Evolutionary conservation across 2,797 vertebrate species (phyloP).

Genomic region (Champsocephalus esox): DNA sequence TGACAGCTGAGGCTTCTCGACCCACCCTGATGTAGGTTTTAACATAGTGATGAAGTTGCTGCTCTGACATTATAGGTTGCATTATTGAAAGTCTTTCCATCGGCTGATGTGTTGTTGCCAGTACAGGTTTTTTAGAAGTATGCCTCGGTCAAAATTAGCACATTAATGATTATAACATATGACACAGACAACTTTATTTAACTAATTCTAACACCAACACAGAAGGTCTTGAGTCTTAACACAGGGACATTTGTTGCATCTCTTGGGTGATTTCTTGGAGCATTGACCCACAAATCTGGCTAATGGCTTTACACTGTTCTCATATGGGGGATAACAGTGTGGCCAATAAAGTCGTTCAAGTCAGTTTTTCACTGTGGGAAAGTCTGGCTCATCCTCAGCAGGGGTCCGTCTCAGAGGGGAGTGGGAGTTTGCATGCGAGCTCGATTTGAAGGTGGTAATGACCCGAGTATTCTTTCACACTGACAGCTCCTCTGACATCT

Average conservation of each 20-base stretch:
- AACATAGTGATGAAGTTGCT: conserved; percentile 55
- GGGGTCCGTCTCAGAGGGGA: conserved; percentile 56
- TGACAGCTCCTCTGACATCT: conserved; percentile 82
- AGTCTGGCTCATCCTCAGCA: conserved; percentile 69
- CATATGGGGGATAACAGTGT: conserved; percentile 25
- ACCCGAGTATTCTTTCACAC: conserved; percentile 75
- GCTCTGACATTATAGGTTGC: conserved; percentile 39
- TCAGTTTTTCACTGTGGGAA: conserved; percentile 77
- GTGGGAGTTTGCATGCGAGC: conserved; percentile 64
- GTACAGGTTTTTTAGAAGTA: background rate
- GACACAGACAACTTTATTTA: background rate
- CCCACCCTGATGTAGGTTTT: conserved; percentile 63
- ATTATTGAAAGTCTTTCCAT: conserved; percentile 63
- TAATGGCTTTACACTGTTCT: background rate
- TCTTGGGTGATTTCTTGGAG: background rate
- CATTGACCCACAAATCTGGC: background rate
- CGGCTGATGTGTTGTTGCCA: background rate
- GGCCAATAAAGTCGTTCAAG: conserved; percentile 21
- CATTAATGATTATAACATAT: background rate
- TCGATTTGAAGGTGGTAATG: conserved; percentile 77
- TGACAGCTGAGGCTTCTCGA: conserved; percentile 76
- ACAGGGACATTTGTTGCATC: background rate
- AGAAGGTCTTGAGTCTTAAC: background rate
- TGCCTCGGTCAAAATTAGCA: background rate
- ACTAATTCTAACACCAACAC: background rate